These are phyloP conservation scores for Eucriotettix oculatus DNA, from an alignment of 2,888 invertebrate genomes.

Conservation along the genomic window DNA sequence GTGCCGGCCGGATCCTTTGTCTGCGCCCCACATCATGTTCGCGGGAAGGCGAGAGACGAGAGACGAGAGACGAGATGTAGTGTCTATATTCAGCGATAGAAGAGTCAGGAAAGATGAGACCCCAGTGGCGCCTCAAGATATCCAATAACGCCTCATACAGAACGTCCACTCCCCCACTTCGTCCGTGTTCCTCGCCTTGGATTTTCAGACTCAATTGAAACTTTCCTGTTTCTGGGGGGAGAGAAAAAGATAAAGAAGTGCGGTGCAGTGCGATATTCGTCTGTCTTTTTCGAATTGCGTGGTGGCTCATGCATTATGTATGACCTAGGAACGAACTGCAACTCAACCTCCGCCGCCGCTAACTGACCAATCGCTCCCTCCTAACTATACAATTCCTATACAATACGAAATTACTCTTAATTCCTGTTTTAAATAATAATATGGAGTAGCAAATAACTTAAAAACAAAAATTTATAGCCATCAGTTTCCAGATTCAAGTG, in stretches of 20 bases:
- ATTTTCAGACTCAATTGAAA: slow-evolving; percentile 11
- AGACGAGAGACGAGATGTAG: neutral
- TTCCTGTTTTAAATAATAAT: no score
- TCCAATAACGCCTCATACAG: slow-evolving; percentile 4
- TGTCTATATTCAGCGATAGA: neutral
- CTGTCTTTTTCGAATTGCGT: slow-evolving; percentile 9
- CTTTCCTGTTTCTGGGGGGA: slow-evolving; percentile 4
- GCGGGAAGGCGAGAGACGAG: neutral
- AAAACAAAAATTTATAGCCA: no score
- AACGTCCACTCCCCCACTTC: neutral
- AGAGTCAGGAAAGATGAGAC: slow-evolving; percentile 7
- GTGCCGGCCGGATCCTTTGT: no score
- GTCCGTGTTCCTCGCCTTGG: neutral
- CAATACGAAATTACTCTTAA: no score
- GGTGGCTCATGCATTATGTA: neutral
- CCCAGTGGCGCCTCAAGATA: slow-evolving; percentile 5
- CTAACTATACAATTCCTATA: no score
- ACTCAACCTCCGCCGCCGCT: no score
- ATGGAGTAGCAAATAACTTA: neutral
- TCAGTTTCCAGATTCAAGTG: no score
- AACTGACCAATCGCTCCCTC: no score
- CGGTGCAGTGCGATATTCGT: slow-evolving; percentile 5
- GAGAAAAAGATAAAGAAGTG: slow-evolving; percentile 3
- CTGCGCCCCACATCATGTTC: no score
- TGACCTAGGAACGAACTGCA: neutral